Evolutionary conservation across 2,797 vertebrate species (phyloP), one percentile per base, ranked within the genome.

Genomic region (Sebastes dallii): DNA sequence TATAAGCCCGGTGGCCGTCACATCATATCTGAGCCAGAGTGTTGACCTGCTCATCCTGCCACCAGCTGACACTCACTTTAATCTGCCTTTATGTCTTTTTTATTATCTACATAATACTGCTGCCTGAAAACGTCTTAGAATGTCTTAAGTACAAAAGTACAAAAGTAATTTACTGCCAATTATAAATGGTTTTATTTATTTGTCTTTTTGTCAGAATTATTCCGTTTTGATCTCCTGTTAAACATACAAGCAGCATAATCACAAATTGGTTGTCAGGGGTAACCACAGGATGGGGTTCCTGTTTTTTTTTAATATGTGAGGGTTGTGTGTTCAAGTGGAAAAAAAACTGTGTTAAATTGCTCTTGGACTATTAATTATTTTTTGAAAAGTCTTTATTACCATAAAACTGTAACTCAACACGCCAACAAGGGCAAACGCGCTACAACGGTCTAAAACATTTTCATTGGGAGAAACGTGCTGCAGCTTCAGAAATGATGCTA

Each of bases 1-100:
- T 72, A 42, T 83, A 90, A 83, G 84, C 72, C 86, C 73, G 72
- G 76, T 86, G 84, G 80, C 77, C 24, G 30, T 87, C 79, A 75
- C 74, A 73, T 82, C 77, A 68, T 77, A 86, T 86, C 77, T 52
- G 34, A 80, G 36, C 68, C 56, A 30, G 12, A 77, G 62, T 46
- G 67, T 30, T 27, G 75, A 70, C 54, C 70, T 58, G 39, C 20
- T 54, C 50, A n/a, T 54, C 50, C 50, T 52, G 50, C 8, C 50
- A 52, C 8, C 50, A 52, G 20, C 50, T 52, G 5, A 59, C 25
- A 59, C 56, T 16, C 50, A 52, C 50, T 52, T 52, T 52, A 52
- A 52, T 52, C 58, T 59, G 58, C 9, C 16, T 10, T 18, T 5
- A 30, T 30, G 59, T 32, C 29, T 60, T 42, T 61, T 11, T 61